Conservation (phyloP, 1,140 invertebrate species). For the Brevipalpus yothersi region DNA sequence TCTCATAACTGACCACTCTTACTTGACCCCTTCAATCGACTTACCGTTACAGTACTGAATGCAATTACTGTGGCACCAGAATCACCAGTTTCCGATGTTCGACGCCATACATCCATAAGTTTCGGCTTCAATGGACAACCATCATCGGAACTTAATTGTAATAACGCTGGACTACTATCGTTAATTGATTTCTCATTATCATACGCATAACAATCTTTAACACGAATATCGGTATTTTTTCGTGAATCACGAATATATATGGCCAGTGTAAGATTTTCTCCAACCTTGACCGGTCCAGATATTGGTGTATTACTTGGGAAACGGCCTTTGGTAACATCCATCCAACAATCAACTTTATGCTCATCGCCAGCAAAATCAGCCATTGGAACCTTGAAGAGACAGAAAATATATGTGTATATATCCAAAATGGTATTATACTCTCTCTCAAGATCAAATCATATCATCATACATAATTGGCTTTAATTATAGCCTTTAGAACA, state of each 20-base stretch:
- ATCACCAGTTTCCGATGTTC: conserved; percentile 27
- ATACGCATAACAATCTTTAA: conserved; percentile 29
- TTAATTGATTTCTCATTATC: conserved; percentile 29
- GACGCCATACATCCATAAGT: conserved; percentile 38
- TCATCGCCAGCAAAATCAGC: conserved; percentile 14
- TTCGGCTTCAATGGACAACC: conserved; percentile 59
- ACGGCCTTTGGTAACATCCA: conserved; percentile 42
- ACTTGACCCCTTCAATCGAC: background rate
- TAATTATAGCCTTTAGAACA: too few relatives aligned
- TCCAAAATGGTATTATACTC: too few relatives aligned
- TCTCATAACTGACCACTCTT: background rate
- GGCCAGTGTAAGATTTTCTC: conserved; percentile 37
- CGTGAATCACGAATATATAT: conserved; percentile 38
- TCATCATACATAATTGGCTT: too few relatives aligned
- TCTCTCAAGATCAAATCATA: too few relatives aligned
- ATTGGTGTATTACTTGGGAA: conserved; percentile 32
- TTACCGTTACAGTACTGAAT: conserved; percentile 30
- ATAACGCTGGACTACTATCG: conserved; percentile 29
- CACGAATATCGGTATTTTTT: conserved; percentile 35
- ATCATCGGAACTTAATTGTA: conserved; percentile 36
- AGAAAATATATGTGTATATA: too few relatives aligned
- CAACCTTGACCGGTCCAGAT: conserved; percentile 36
- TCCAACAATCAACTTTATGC: conserved; percentile 41
- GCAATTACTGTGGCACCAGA: conserved; percentile 34
- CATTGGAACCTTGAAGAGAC: conserved; percentile 24